Evolutionary conservation across 2,888 invertebrate genomes (phyloP), one percentile per base, ranked within the genome.

Genomic region (Melanargia galathea): DNA sequence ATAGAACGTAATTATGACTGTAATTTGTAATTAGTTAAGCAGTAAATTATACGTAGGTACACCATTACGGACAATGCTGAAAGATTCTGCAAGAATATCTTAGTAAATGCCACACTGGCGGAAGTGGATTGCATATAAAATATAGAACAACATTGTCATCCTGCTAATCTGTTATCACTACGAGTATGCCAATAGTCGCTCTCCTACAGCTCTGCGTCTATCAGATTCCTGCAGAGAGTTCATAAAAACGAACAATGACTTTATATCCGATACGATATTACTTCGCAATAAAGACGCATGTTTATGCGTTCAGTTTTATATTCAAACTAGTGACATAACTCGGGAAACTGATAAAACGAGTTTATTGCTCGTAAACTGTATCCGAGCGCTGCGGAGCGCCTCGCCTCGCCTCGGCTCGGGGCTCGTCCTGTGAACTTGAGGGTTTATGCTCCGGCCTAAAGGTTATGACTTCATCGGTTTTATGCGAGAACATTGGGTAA

Each of bases 361-460:
- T 35, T 52, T 20, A 52, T 52, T 20, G 52, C 35, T 33, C 52
- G 16, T 52, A 52, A 52, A 52, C 52, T 35, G 10, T 52, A 35
- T 52, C 24, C 20, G 24, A 11, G 11, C 18, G n/a, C 8, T 46
- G 13, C 22, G 6, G 11, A 6, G 22, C 1, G 13, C 13, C 3
- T 8, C 3, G 2, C 22, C 6, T 11, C 2, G 4, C 13, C 13
- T 11, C 35, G 4, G 13, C 13, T 11, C 35, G 4, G 13, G 40
- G 16, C 40, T n/a, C 40, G 43, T 1, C 40, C 16, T 18, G 8
- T 8, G 18, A 43, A 43, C 43, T 43, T 43, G 18, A 16, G 18
- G 0, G 0, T 43, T 43, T 43, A 43, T 43, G 26, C 49, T n/a
- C n/a, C 49, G 49, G 13, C 26, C 49, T 22, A 22, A 22, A 22